phyloP scores from a whole-genome alignment of 1,140 invertebrate genomes.

The Calliphora vicina region DNA sequence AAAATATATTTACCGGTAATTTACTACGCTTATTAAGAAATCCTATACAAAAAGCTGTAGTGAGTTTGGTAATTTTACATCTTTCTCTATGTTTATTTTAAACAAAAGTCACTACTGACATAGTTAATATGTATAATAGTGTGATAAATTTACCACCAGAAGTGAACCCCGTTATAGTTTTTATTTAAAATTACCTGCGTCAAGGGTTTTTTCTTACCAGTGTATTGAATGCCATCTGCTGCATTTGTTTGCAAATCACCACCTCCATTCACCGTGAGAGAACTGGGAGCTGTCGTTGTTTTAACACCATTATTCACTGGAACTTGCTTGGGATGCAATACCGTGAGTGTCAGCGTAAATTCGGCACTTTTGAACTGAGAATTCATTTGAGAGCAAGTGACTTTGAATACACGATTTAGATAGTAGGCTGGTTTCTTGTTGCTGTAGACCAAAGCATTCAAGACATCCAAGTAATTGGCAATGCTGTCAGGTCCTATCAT shows the following conservation, averaged over 20 bases:
- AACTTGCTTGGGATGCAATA: constrained; percentile 76
- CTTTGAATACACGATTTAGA: constrained; percentile 91
- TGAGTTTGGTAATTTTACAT: no score
- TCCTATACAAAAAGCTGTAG: no score
- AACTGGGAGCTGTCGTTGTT: constrained; percentile 44
- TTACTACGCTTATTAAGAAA: no score
- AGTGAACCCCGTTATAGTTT: no score
- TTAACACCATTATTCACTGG: constrained; percentile 36
- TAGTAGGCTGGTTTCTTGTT: constrained; percentile 94
- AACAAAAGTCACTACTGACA: no score
- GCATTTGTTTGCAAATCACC: neutral
- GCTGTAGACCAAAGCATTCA: constrained; percentile 90
- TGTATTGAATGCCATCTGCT: neutral
- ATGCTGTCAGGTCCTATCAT: constrained; percentile 83
- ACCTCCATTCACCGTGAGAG: neutral
- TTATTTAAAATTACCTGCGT: no score
- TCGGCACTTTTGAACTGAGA: constrained; percentile 93
- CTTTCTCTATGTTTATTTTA: no score
- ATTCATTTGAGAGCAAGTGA: constrained; percentile 92
- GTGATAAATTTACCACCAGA: no score
- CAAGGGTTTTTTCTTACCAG: neutral
- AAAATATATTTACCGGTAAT: no score
- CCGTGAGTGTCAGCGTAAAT: constrained; percentile 80
- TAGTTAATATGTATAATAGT: no score
- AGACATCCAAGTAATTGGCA: constrained; percentile 79